Evolutionary conservation across 1,140 invertebrate genomes (phyloP).

Genomic region (Brachystomella parvula): DNA sequence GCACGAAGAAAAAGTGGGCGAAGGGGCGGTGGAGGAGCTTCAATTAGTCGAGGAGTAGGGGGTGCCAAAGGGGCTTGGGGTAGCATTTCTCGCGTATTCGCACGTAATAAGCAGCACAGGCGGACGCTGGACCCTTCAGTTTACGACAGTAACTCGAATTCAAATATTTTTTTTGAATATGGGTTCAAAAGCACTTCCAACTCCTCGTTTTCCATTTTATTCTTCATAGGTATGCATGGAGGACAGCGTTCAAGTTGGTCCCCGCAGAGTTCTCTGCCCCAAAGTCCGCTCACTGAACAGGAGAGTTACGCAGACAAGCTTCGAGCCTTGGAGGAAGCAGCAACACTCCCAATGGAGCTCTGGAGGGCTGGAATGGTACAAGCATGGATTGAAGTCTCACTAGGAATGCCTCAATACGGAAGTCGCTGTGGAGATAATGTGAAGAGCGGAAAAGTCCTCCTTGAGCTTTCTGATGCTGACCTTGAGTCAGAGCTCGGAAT

Average conservation of each 20-base stretch:
- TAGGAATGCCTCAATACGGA: conserved; percentile 89
- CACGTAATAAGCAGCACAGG: conserved; percentile 70
- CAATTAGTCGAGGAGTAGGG: conserved; percentile 33
- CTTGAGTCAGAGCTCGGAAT: conserved; percentile 78
- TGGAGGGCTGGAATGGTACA: conserved; percentile 87
- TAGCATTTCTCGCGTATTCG: conserved; percentile 75
- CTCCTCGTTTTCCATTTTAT: conserved; percentile 7
- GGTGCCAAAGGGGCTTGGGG: conserved; percentile 55
- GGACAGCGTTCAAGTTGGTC: conserved; percentile 38
- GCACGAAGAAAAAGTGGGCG: conserved; percentile 41
- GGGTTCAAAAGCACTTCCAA: conserved; percentile 5
- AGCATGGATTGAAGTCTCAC: conserved; percentile 83
- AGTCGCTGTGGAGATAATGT: conserved; percentile 81
- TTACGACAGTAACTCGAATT: conserved; percentile 41
- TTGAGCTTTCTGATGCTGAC: conserved; percentile 80
- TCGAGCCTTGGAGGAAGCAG: conserved; percentile 69
- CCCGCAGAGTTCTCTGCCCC: conserved; percentile 42
- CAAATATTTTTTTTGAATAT: conserved; percentile 8
- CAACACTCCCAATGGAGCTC: conserved; percentile 74
- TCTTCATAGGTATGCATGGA: conserved; percentile 14
- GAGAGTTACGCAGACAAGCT: conserved; percentile 77
- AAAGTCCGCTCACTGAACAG: conserved; percentile 67
- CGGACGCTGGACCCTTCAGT: conserved; percentile 48
- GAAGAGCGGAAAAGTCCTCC: conserved; percentile 85
- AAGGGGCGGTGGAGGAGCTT: conserved; percentile 24